Conservation (phyloP, 2,888 invertebrate genomes). For the Drosophila ustulata region DNA sequence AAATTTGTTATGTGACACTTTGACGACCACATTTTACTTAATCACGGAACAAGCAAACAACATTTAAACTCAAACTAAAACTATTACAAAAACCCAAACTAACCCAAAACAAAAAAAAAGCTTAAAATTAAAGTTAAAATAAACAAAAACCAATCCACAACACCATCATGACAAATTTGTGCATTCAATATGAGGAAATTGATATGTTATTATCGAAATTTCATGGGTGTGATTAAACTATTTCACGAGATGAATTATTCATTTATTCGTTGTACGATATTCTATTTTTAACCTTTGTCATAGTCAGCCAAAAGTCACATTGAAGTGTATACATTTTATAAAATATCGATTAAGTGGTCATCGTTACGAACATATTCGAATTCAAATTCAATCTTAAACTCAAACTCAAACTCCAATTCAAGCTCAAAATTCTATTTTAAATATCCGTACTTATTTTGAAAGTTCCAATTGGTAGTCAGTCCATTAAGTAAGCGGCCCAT, state of each 20-base stretch:
- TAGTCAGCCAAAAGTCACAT: slow-evolving; percentile 44
- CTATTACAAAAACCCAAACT: background rate
- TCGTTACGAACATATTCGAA: slow-evolving; percentile 75
- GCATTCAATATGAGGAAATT: slow-evolving; percentile 60
- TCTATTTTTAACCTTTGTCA: slow-evolving; percentile 48
- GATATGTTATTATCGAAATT: slow-evolving; percentile 83
- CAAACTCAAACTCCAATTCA: slow-evolving; percentile 16
- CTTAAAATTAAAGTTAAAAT: background rate
- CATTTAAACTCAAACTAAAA: slow-evolving; percentile 45
- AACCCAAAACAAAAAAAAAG: slow-evolving; percentile 1
- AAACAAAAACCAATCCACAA: slow-evolving; percentile 25
- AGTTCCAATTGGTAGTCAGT: slow-evolving; percentile 49
- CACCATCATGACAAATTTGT: slow-evolving; percentile 53
- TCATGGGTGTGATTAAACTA: slow-evolving; percentile 71
- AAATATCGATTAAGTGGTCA: slow-evolving; percentile 85
- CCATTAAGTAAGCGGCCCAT: slow-evolving; percentile 36
- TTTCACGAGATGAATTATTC: slow-evolving; percentile 48
- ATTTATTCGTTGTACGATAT: slow-evolving; percentile 37
- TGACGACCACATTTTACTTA: slow-evolving; percentile 58
- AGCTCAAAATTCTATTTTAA: slow-evolving; percentile 18
- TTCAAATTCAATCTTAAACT: slow-evolving; percentile 27
- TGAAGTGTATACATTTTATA: slow-evolving; percentile 71
- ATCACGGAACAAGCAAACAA: slow-evolving; percentile 43
- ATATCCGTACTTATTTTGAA: slow-evolving; percentile 26
- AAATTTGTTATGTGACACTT: slow-evolving; percentile 53